Percentiles rank a stretch among this genome's conserved stretches.
phyloP scores from a whole-genome alignment of 2,113 vertebrate species.

The Zosterops lateralis region DNA sequence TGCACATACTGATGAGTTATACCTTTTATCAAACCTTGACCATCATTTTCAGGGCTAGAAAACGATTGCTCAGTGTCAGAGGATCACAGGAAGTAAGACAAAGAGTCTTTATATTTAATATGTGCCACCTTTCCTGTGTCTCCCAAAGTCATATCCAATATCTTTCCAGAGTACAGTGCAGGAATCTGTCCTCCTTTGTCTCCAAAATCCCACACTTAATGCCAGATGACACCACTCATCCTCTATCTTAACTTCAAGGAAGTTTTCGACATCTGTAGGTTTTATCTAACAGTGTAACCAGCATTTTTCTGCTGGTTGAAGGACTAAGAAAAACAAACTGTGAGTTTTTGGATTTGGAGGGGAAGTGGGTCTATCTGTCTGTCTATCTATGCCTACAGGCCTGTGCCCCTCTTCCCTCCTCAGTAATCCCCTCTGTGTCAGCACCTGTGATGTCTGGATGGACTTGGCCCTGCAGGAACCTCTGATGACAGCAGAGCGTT shows the following conservation, averaged over 20 bases:
- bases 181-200: not conserved
- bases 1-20: slow-evolving; percentile 35
- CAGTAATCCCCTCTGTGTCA: not conserved
- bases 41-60: not conserved
- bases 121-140: not conserved
- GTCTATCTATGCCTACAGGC: not conserved
- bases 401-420: not conserved
- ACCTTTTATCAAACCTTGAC: slow-evolving; percentile 30
- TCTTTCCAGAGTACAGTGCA: not conserved
- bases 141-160: not conserved
- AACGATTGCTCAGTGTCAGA: not conserved
- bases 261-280: not conserved
- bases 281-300: not conserved
- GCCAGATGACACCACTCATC: not conserved
- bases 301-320: not conserved
- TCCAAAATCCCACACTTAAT: not conserved
- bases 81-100: not conserved
- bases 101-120: not conserved
- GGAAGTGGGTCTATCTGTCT: not conserved
- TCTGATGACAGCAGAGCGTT: not conserved
- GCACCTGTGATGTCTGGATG: not conserved
- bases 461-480: not conserved
- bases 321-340: not conserved
- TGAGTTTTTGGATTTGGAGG: not conserved
- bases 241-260: not conserved